Evolutionary conservation across 2,113 vertebrate species (phyloP), one percentile per base, ranked within the genome.

Genomic region (Sander vitreus): DNA sequence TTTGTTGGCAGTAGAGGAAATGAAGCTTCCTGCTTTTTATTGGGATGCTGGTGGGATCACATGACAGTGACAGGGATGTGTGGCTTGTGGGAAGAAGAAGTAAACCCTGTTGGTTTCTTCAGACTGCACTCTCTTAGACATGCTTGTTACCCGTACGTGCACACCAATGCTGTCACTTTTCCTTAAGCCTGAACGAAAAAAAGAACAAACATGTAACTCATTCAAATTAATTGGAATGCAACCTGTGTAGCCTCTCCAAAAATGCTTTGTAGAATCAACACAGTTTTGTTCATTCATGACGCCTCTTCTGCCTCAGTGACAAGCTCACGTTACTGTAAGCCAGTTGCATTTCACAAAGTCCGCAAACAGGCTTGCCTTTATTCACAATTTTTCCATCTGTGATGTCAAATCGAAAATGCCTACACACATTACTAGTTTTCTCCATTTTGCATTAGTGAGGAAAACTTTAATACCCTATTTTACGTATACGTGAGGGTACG

Each of bases 21-120:
- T 92, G 78, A 93, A 92, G 85, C 86, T 92, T 92, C 85, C 93
- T 92, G 89, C 58, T 90, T 90, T 93, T 92, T 92, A 90, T 85
- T 89, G 76, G 79, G 78, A 76, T 45, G 72, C 80, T 70, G 90
- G 57, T 55, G 48, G 70, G 81, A 87, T 92, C 87, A 91, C 83
- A 78, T 88, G 89, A 87, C 73, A 63, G 70, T 66, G 82, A 55
- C 14, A 70, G 68, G 73, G 84, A 79, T 78, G 71, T 88, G 86
- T 71, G 73, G 84, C 50, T 82, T 81, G 66, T 72, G 60, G 39
- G 60, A 74, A 78, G 54, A 81, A 71, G 39, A 60, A 33, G 83
- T 53, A 84, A 91, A 86, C 73, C 48, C 71, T 48, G 74, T 30
- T 51, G 68, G 73, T 83, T 84, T 84, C 62, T 66, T 63, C 43